Base-by-base conservation (phyloP, 2,888 invertebrate genomes). In the Agrotis exclamationis region DNA sequence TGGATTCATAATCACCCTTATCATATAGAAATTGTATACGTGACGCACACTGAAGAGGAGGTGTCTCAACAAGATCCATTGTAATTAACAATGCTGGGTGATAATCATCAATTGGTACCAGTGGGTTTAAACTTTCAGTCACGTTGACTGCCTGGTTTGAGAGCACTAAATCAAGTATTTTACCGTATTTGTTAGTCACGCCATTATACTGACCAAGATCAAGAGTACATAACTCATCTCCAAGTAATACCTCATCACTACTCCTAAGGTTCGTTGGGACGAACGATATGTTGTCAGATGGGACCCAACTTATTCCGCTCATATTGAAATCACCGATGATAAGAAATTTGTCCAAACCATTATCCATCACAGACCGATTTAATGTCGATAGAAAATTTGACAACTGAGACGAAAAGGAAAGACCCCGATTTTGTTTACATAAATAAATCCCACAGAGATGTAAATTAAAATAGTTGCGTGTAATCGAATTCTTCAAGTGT, bases 101-200 rank as follows among this genome's bases (percentile, higher is more conserved):
- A 24, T 60, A 60, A 24, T 47, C 60, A 47, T 60, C 60, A 14
- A 24, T 60, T 47, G 47, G n/a, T n/a, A 60, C 47, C n/a, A 47
- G 24, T 14, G 28, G 60, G 24, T 4, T 48, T 48, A n/a, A n/a
- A 28, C 60, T 47, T 24, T 28, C 47, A 28, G 28, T 47, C 47
- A 60, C 47, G 5, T 3, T 45, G 45, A 24, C 59, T 47, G 59
- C 22, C 18, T 24, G 45, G 44, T 62, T 71, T 0, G 63, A 70
- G 13, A 70, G 33, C 2, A 75, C 71, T 24, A 71, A 22, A 14
- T 71, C 71, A 4, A 75, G 44, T 7, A 62, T 60, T 51, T 33
- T 56, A 56, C 56, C 56, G n/a, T 56, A n/a, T 33, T 14, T 33
- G 33, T 56, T 56, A 24, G 24, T 24, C 24, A 24, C 24, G 24